Conservation (phyloP, 2,888 invertebrate species). For the Sinelater perroti region DNA sequence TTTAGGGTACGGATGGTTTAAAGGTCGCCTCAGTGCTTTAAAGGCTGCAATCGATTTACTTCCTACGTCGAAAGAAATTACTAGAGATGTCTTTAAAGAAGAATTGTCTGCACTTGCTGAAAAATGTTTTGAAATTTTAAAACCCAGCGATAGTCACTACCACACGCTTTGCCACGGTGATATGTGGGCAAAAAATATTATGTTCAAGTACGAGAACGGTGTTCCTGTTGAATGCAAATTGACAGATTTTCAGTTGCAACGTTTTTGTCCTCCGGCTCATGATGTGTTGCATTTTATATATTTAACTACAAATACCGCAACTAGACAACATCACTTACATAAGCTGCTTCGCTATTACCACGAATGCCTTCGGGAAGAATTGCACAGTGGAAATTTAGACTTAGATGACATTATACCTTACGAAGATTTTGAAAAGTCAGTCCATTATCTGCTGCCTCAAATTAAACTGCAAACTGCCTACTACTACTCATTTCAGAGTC, state of each 20-base stretch:
- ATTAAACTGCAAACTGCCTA: constrained; percentile 40
- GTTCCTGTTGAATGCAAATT: constrained; percentile 47
- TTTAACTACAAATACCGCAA: constrained; percentile 40
- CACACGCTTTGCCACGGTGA: constrained; percentile 58
- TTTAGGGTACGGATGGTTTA: constrained; percentile 47
- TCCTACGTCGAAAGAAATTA: constrained; percentile 22
- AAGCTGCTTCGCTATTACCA: constrained; percentile 41
- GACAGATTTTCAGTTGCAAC: constrained; percentile 53
- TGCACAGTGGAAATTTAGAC: constrained; percentile 32
- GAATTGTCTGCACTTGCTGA: constrained; percentile 26
- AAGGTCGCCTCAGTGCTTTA: constrained; percentile 25
- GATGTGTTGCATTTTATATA: constrained; percentile 63
- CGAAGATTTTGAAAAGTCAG: constrained; percentile 32
- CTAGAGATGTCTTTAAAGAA: constrained; percentile 30
- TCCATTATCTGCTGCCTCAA: constrained; percentile 37
- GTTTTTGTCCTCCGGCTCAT: constrained; percentile 70
- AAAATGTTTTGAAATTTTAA: constrained; percentile 49
- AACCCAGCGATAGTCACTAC: constrained; percentile 53
- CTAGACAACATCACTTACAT: constrained; percentile 38
- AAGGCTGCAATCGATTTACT: constrained; percentile 29
- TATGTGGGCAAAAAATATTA: constrained; percentile 51
- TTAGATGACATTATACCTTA: constrained; percentile 26
- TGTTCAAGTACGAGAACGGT: constrained; percentile 47
- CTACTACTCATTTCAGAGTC: constrained; percentile 23
- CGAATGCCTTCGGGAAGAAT: constrained; percentile 24